A percentile compares a stretch with the other conserved stretches of the same genome.
These are phyloP conservation scores for Eubasilissa regina DNA, from an alignment of 1,140 invertebrate genomes.

Conservation along the genomic window DNA sequence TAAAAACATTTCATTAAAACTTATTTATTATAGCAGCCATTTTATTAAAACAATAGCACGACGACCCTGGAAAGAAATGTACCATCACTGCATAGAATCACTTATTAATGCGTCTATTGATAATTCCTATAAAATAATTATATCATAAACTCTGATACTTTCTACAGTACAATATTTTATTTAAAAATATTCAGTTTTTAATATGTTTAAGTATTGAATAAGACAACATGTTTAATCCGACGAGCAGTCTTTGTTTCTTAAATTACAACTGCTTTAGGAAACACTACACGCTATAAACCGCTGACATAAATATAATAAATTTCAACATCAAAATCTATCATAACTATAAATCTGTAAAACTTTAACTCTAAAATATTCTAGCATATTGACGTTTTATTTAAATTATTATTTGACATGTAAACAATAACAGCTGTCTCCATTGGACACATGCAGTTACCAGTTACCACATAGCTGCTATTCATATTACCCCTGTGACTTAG, in stretches of 20 bases:
- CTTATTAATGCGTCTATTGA: conserved; percentile 25
- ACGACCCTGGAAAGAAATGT: conserved; percentile 4
- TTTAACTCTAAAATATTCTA: conserved; percentile 4
- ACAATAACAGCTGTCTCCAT: neutral
- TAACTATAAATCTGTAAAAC: conserved; percentile 1
- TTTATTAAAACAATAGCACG: conserved; percentile 5
- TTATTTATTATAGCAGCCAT: conserved; percentile 25
- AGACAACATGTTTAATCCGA: neutral
- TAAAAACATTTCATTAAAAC: neutral
- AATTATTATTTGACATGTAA: conserved; percentile 13
- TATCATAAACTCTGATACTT: neutral
- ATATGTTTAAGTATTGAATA: too few relatives aligned
- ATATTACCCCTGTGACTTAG: conserved; percentile 21
- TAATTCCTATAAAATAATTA: conserved; percentile 15
- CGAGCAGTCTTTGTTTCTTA: conserved; percentile 19
- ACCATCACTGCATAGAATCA: neutral
- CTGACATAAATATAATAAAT: conserved; percentile 19
- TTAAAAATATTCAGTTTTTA: conserved; percentile 26
- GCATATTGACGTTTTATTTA: neutral
- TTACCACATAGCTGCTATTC: neutral
- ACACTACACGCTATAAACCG: neutral
- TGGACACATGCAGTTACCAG: neutral
- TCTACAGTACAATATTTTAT: conserved; percentile 27
- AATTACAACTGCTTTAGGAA: conserved; percentile 12
- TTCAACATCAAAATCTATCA: conserved; percentile 14